Percentiles rank a stretch among this genome's conserved stretches.
Evolutionary conservation across 1,140 invertebrate species (phyloP).

Genomic region (Oreohelix idahoensis): DNA sequence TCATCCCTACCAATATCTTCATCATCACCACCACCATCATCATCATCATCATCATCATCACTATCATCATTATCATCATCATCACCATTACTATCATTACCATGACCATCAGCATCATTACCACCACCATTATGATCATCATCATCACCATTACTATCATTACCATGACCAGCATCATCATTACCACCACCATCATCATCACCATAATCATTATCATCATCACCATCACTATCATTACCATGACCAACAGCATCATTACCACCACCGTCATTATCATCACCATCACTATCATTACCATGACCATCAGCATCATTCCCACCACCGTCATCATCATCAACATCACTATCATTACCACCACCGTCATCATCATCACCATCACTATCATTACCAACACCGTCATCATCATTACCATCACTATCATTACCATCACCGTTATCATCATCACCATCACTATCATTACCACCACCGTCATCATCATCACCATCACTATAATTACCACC

Average conservation of each 20-base stretch:
- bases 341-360: constrained; percentile 9
- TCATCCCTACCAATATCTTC: too few species aligned
- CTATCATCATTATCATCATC: too few species aligned
- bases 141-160: constrained; percentile 11
- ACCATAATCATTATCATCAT: too few species aligned
- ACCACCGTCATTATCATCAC: too few species aligned
- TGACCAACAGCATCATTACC: too few species aligned
- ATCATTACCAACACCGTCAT: constrained; percentile 5
- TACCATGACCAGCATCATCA: neutral
- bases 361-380: constrained; percentile 9
- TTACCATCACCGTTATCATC: neutral
- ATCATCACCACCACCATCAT: too few species aligned
- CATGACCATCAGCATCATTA: too few species aligned
- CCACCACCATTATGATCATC: too few species aligned
- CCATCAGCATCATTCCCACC: too few species aligned
- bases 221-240: neutral
- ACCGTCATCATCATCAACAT: too few species aligned
- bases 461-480: constrained; percentile 9
- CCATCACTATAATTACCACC: constrained; percentile 10
- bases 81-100: constrained; percentile 5
- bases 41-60: too few species aligned
- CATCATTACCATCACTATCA: constrained; percentile 10
- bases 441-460: neutral
- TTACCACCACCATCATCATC: too few species aligned
- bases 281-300: constrained; percentile 5